Evolutionary conservation across 1,140 invertebrate genomes (phyloP).

Genomic region (Drosophila rufa): DNA sequence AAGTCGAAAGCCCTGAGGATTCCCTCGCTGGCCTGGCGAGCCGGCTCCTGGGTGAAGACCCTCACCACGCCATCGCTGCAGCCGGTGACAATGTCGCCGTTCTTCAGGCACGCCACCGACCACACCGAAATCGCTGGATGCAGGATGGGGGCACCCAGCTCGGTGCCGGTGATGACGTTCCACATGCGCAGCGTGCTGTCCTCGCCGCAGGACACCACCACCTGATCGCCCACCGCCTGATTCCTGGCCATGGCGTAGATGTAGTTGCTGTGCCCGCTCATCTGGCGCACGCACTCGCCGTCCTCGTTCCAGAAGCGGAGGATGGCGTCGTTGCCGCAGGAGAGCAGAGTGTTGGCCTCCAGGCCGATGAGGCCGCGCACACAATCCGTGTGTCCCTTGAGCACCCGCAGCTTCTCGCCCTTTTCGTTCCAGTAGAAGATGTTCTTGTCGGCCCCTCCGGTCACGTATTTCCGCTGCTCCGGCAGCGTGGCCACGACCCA

Average conservation of each 20-base stretch:
- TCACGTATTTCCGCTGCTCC: conserved; percentile 88
- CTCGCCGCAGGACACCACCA: conserved; percentile 93
- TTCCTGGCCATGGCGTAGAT: conserved; percentile 89
- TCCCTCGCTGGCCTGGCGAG: conserved; percentile 88
- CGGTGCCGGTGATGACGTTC: conserved; percentile 86
- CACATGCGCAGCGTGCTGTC: conserved; percentile 95
- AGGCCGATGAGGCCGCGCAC: conserved; percentile 92
- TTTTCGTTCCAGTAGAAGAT: conserved; percentile 92
- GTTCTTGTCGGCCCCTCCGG: conserved; percentile 96
- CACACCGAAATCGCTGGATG: conserved; percentile 96
- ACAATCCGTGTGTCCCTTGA: conserved; percentile 94
- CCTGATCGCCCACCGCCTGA: conserved; percentile 86
- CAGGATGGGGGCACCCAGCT: conserved; percentile 88
- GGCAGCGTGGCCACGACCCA: conserved; percentile 92
- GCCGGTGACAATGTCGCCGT: conserved; percentile 96
- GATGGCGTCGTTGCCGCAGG: conserved; percentile 95
- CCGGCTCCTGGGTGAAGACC: conserved; percentile 91
- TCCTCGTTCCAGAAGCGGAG: conserved; percentile 92
- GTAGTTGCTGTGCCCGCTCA: conserved; percentile 93
- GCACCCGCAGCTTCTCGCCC: conserved; percentile 85
- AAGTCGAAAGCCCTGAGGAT: conserved; percentile 90
- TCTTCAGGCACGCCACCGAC: conserved; percentile 92
- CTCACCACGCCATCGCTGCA: conserved; percentile 94
- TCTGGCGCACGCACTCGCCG: conserved; percentile 92
- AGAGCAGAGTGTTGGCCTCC: conserved; percentile 90